A percentile compares a stretch with the other conserved stretches of the same genome.
These are phyloP conservation scores for Metopolophium dirhodum DNA, from an alignment of 1,140 invertebrate genomes.

Conservation along the genomic window DNA sequence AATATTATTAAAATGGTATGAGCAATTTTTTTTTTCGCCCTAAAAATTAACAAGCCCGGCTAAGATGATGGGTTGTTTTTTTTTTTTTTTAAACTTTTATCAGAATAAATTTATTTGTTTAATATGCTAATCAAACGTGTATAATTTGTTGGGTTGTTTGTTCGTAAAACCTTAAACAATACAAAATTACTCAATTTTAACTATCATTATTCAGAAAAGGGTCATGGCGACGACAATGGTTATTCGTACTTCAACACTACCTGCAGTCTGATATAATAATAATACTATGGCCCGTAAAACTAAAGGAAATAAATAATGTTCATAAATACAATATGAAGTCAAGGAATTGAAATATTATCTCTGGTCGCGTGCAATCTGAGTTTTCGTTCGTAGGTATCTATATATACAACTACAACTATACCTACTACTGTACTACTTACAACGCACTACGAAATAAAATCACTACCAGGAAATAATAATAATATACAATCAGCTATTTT, in stretches of 20 bases:
- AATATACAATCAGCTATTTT: background rate
- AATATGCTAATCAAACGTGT: slow-evolving; percentile 38
- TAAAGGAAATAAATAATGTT: slow-evolving; percentile 46
- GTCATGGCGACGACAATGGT: slow-evolving; percentile 29
- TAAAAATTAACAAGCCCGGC: background rate
- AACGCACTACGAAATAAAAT: background rate
- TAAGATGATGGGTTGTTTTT: background rate
- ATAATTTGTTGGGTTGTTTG: slow-evolving; percentile 33
- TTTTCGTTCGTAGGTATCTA: background rate
- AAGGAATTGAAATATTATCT: slow-evolving; percentile 41
- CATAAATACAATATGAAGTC: slow-evolving; percentile 45
- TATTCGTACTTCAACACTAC: slow-evolving; percentile 37
- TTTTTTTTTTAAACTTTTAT: background rate
- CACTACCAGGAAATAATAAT: background rate
- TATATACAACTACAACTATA: background rate
- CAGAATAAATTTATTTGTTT: slow-evolving; percentile 22
- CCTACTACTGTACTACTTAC: too few species aligned
- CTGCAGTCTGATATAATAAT: background rate
- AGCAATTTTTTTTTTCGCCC: background rate
- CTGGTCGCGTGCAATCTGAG: background rate
- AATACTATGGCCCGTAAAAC: background rate
- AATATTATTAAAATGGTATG: background rate
- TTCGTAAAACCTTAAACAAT: slow-evolving; percentile 40
- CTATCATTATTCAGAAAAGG: slow-evolving; percentile 44
- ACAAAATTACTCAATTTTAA: slow-evolving; percentile 42